Percentiles rank a stretch among this genome's conserved stretches.
phyloP scores from a whole-genome alignment of 2,797 vertebrate genomes.

The Falco columbarius region DNA sequence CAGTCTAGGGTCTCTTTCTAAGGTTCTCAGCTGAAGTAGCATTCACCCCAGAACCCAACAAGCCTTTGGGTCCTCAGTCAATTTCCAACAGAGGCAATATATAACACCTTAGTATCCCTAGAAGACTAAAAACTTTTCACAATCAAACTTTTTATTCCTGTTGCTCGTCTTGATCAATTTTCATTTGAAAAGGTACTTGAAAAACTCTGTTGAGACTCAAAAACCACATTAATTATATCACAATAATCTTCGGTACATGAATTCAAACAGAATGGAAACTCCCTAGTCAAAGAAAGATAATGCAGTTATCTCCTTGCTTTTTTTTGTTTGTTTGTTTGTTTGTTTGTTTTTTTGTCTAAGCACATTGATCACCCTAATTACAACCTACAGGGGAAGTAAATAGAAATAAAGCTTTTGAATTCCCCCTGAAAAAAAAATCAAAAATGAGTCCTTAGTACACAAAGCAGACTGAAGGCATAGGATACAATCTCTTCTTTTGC shows the following conservation, averaged over 20 bases:
- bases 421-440: neutral
- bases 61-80: neutral
- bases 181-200: constrained; percentile 43
- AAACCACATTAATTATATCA: constrained; percentile 15
- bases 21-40: neutral
- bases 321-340: constrained; percentile 33
- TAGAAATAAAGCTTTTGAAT: neutral
- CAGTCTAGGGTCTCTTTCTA: neutral
- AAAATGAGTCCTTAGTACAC: neutral
- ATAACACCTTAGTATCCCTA: neutral
- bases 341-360: constrained; percentile 22
- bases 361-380: neutral
- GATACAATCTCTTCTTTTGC: neutral
- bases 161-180: constrained; percentile 8
- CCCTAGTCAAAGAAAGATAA: neutral
- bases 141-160: neutral
- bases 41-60: neutral
- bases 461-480: neutral
- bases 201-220: constrained; percentile 2
- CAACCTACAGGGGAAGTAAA: neutral
- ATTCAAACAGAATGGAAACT: constrained; percentile 18
- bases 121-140: neutral
- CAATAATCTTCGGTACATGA: neutral
- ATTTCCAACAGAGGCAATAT: neutral
- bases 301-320: neutral